Base-by-base conservation (phyloP, 2,888 invertebrate genomes). In the Drosophila eohydei region DNA sequence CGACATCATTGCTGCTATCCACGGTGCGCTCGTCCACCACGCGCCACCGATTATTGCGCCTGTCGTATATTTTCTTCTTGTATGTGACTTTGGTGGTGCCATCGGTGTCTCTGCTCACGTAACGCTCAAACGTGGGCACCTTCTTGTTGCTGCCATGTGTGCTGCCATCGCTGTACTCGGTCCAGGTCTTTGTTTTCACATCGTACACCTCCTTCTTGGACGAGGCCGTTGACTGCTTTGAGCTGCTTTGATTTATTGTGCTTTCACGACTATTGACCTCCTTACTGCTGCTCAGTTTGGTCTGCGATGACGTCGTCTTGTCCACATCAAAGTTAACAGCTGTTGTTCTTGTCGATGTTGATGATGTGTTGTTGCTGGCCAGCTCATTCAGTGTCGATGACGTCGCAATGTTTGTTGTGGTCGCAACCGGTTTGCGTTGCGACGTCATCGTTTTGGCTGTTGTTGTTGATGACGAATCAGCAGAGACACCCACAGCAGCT, bases 21-120 rank as follows among this genome's bases (percentile, higher is more conserved):
- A 94, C 94, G 9, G 93, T 93, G 88, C 93, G 94, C 79, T 94
- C 94, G 79, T 94, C 94, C 66, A 94, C 92, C 51, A 94, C 91
- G 72, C 91, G 92, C 93, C 93, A 93, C 74, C 90, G 90, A 78
- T 93, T 93, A 71, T 91, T 91, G 67, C 90, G 90, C 60, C 90
- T 90, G 82, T 93, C 93, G 79, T 90, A 93, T 58, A 93, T 90
- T 86, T 93, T 93, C 72, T 92, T 92, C 75, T 93, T 93, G 66
- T 93, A 93, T 9, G 92, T 93, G 12, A 93, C 91, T 66, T 92
- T 93, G 21, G 88, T 91, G 26, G 83, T 91, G 28, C 93, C 93
- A 79, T 93, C 93, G n/a, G 91, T 83, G 21, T 91, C 92, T 72
- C 91, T 90, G 73, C 93, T 93, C 52, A 93, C 93, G 62, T 93